Percentiles rank a stretch among this genome's conserved stretches.
Evolutionary conservation across 1,140 invertebrate species (phyloP).

Genomic region (Steinernema feltiae): DNA sequence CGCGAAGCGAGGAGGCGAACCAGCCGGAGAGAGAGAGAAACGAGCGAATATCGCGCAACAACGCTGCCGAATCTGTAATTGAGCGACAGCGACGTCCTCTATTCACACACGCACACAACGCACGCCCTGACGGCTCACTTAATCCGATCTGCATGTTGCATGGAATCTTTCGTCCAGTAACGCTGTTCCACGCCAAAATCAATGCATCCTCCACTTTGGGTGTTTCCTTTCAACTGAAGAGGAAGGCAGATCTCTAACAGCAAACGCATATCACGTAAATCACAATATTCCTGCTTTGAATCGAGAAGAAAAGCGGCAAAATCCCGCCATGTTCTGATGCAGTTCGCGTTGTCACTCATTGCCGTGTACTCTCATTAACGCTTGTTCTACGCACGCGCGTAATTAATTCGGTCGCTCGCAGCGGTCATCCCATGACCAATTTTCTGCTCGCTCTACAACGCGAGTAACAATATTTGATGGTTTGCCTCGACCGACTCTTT

Average conservation of each 20-base stretch:
- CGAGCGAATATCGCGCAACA: neutral
- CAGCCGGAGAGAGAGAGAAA: neutral
- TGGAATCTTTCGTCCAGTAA: neutral
- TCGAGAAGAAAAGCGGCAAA: neutral
- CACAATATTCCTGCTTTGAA: too few species aligned
- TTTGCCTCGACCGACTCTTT: neutral
- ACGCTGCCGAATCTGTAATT: constrained; percentile 15
- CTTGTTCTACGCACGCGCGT: neutral
- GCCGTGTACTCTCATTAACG: too few species aligned
- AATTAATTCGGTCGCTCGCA: neutral
- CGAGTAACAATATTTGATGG: neutral
- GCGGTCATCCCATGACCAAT: too few species aligned
- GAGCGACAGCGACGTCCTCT: constrained; percentile 3
- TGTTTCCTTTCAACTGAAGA: too few species aligned
- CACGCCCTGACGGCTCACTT: neutral
- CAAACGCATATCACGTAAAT: too few species aligned
- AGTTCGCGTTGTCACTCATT: too few species aligned
- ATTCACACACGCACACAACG: neutral
- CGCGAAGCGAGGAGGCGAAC: neutral
- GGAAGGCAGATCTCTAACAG: too few species aligned
- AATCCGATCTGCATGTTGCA: constrained; percentile 13
- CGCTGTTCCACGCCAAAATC: neutral
- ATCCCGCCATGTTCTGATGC: too few species aligned
- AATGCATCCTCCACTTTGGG: neutral
- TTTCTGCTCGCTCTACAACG: too few species aligned